A percentile compares a stretch with the other conserved stretches of the same genome.
phyloP scores from a whole-genome alignment of 2,888 invertebrate genomes.

The Anoncus sp. region DNA sequence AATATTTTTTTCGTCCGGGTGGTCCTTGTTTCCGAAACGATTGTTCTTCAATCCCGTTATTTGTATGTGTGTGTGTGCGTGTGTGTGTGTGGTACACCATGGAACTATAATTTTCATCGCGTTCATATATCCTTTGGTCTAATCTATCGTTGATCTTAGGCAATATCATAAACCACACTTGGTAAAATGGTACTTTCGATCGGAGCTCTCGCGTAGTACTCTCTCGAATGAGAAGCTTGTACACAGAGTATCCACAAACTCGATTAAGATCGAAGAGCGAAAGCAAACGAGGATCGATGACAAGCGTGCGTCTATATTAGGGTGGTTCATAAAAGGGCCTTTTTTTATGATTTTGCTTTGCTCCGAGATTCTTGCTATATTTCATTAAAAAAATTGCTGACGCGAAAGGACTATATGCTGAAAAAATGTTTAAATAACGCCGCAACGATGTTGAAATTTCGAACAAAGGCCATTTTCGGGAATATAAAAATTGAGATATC shows the following conservation, averaged over 20 bases:
- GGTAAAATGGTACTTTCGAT: slow-evolving; percentile 50
- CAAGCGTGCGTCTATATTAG: slow-evolving; percentile 50
- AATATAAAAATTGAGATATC: too few relatives aligned
- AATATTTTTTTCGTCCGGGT: slow-evolving; percentile 7
- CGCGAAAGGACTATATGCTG: too few relatives aligned
- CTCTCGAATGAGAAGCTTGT: slow-evolving; percentile 25
- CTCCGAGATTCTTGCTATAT: slow-evolving; percentile 1
- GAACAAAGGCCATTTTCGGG: too few relatives aligned
- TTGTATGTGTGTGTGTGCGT: not conserved
- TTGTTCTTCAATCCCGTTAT: slow-evolving; percentile 23
- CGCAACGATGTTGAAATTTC: too few relatives aligned
- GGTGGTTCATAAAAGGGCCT: too few relatives aligned
- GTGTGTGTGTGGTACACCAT: too few relatives aligned
- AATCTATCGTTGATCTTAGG: slow-evolving; percentile 35
- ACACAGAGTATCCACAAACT: slow-evolving; percentile 17
- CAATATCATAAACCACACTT: slow-evolving; percentile 36
- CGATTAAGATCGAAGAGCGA: slow-evolving; percentile 58
- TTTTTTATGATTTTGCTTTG: too few relatives aligned
- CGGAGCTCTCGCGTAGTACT: slow-evolving; percentile 8
- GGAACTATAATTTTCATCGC: slow-evolving; percentile 9
- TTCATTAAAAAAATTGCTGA: not conserved
- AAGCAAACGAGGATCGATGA: slow-evolving; percentile 64
- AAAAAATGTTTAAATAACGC: too few relatives aligned
- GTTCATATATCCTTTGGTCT: slow-evolving; percentile 23
- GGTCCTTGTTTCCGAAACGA: slow-evolving; percentile 18